These are phyloP conservation scores for pig (Sus scrofa) DNA, from an alignment of 2,113 vertebrate species.

Conservation along the genomic window T2T-Sscrofa CM000828.6:62467001-62467500, in stretches of 20 bases:
- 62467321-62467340: slow-evolving; percentile 19
- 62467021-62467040: slow-evolving; percentile 45
- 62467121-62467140: background rate
- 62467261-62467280: slow-evolving; percentile 16
- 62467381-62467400: background rate
- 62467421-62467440: slow-evolving; percentile 20
- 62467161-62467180: background rate
- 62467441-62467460: background rate
- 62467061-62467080: slow-evolving; percentile 61
- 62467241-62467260: slow-evolving; percentile 57
- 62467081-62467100: background rate
- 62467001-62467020: background rate
- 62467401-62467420: background rate
- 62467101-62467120: background rate
- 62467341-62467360: slow-evolving; percentile 50
- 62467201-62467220: too few species aligned
- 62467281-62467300: slow-evolving; percentile 50
- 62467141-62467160: background rate
- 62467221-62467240: slow-evolving; percentile 12
- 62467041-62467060: slow-evolving; percentile 30
- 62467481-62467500: background rate
- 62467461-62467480: background rate
- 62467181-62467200: background rate
- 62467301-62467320: background rate
- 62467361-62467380: slow-evolving; percentile 16